Conservation (phyloP, 2,888 invertebrate genomes). For the Megaustenia siamemsis region DNA sequence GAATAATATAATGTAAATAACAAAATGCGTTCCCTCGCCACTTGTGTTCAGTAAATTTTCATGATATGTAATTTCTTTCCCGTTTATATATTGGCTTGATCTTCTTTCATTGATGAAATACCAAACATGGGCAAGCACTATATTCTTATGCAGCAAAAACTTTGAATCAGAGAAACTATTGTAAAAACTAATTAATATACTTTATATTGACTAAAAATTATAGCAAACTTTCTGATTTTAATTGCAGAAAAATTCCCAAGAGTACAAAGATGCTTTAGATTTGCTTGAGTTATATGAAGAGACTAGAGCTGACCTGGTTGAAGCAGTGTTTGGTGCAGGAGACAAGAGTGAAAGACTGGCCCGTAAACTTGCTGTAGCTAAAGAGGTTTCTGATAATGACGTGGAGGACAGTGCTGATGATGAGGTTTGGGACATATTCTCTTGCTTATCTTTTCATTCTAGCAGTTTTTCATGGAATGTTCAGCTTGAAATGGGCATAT, state of each 20-base stretch:
- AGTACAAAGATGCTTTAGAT: constrained; percentile 93
- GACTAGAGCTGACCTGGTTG: constrained; percentile 81
- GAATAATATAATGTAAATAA: no score
- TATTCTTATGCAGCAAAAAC: no score
- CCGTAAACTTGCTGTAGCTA: constrained; percentile 34
- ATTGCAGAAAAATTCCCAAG: constrained; percentile 87
- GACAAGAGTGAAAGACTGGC: constrained; percentile 43
- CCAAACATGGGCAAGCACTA: no score
- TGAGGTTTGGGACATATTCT: constrained; percentile 16
- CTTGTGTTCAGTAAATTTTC: no score
- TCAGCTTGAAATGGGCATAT: no score
- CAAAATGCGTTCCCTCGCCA: no score
- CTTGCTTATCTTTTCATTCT: neutral
- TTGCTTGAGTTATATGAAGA: constrained; percentile 90
- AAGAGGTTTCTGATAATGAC: constrained; percentile 41
- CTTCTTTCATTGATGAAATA: no score
- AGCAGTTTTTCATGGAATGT: neutral
- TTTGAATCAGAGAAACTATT: no score
- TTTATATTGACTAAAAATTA: neutral
- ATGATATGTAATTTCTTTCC: no score
- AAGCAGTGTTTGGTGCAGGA: constrained; percentile 75
- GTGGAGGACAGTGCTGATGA: constrained; percentile 33
- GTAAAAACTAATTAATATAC: no score
- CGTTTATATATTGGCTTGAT: no score
- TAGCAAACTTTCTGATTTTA: neutral